Percentiles rank a stretch among this genome's conserved stretches.
Conservation (phyloP, 1,140 invertebrate genomes). For the Trichonephila clavata region DNA sequence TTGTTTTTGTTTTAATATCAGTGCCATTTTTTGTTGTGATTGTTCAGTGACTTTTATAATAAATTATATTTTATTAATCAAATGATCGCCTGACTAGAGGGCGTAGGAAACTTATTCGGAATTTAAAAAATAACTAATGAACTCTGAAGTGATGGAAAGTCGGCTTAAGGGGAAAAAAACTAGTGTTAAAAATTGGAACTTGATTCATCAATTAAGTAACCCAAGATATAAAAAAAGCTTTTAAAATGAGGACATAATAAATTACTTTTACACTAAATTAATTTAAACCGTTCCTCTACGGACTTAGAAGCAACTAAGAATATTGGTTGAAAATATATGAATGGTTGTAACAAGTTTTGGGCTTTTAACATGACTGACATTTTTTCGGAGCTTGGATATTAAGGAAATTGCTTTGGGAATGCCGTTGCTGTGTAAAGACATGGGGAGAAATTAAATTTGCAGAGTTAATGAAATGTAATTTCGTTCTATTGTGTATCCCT, state of each 20-base stretch:
- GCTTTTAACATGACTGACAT: neutral
- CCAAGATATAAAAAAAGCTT: neutral
- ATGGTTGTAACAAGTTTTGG: neutral
- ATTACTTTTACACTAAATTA: neutral
- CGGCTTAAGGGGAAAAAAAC: neutral
- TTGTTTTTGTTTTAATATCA: too few species aligned
- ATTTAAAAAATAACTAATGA: neutral
- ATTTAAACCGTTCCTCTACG: neutral
- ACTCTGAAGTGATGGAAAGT: neutral
- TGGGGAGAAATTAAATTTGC: too few species aligned
- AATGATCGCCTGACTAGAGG: neutral
- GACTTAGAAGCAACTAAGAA: neutral
- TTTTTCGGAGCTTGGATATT: neutral
- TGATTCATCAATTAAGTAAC: conserved; percentile 9
- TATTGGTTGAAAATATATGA: neutral
- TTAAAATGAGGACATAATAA: neutral
- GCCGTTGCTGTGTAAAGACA: too few species aligned
- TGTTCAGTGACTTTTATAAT: too few species aligned
- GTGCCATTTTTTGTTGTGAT: too few species aligned
- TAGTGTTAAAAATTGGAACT: neutral
- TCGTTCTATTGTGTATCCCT: too few species aligned
- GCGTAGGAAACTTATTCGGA: too few species aligned
- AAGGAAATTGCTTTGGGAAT: neutral
- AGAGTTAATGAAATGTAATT: too few species aligned
- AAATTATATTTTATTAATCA: neutral